Percentiles rank a stretch among this genome's conserved stretches.
Conservation (phyloP, 2,113 vertebrate species). For the Crypturellus undulatus region DNA sequence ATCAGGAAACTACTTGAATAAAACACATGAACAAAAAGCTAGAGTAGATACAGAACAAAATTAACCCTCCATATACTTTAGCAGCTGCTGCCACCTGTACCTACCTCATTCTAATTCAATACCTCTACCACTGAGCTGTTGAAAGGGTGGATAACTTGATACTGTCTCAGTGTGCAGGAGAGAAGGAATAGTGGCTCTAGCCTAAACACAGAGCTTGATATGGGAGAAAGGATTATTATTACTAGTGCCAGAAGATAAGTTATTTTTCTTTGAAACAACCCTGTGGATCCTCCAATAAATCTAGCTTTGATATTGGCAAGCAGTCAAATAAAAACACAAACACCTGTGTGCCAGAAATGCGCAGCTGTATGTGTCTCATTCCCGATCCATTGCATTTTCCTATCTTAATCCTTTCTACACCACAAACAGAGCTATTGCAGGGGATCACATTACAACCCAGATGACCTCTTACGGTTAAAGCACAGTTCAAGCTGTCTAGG, state of each 20-base stretch:
- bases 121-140: conserved; percentile 43
- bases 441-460: conserved; percentile 15
- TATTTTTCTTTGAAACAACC: conserved; percentile 51
- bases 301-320: conserved; percentile 51
- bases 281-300: conserved; percentile 44
- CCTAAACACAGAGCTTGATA: conserved; percentile 34
- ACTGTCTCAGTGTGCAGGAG: conserved; percentile 34
- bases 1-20: background rate
- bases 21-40: background rate
- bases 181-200: background rate
- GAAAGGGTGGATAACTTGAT: conserved; percentile 73
- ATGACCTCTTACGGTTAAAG: background rate
- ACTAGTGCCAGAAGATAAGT: conserved; percentile 18
- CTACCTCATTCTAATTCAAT: conserved; percentile 67
- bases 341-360: conserved; percentile 22
- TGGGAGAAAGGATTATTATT: conserved; percentile 12
- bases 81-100: conserved; percentile 76
- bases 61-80: background rate
- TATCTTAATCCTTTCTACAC: background rate
- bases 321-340: conserved; percentile 18
- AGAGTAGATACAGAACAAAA: background rate
- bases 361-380: conserved; percentile 33
- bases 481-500: background rate
- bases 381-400: background rate
- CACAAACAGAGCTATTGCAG: background rate